Base-by-base conservation (phyloP, 2,113 vertebrate species). In the Tonatia bakeri region DNA sequence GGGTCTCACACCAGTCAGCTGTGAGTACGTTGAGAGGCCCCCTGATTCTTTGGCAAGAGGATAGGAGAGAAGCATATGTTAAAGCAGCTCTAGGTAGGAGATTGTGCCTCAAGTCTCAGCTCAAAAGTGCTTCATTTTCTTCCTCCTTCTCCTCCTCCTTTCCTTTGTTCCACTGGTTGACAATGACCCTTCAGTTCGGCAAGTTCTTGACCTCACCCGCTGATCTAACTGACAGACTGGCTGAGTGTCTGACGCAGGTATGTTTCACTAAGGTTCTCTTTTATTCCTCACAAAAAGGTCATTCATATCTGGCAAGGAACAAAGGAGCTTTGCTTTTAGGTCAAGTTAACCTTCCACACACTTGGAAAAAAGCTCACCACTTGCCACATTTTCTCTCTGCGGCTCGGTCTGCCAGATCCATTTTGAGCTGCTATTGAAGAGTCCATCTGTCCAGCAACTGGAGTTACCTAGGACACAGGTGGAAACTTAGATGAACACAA, bases 141-240 rank as follows among this genome's bases (percentile, higher is more conserved):
- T 24, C 43, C 36, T 73, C 13, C 6, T n/a, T 9, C 4, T 61
- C 2, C 65, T 59, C 13, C 36, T 69, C 28, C 75, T 76, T 13
- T 26, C 64, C 47, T 77, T 79, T 24, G 90, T 91, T 96, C 94
- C 87, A 22, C 14, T 91, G 90, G 95, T 79, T 94, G 90, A 96
- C 40, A 67, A 86, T 72, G 92, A 86, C 45, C 59, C 95, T 97
- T 94, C 87, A 91, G 75, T 20, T 22, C 45, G 94, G 38, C 56
- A 70, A 64, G 43, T 61, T 45, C 26, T 93, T 91, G 87, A 89
- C 38, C 56, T 94, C 75, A 70, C 65, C 50, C 64, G 64, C 28
- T 83, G 75, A 90, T 26, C 54, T 36, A 54, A 90, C 7, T 36
- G 69, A 87, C 13, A 82, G 87, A 31, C 22, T n/a, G 67, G 90